Evolutionary conservation across 2,888 invertebrate genomes (phyloP).

Genomic region (Pollenia griseotomentosa): DNA sequence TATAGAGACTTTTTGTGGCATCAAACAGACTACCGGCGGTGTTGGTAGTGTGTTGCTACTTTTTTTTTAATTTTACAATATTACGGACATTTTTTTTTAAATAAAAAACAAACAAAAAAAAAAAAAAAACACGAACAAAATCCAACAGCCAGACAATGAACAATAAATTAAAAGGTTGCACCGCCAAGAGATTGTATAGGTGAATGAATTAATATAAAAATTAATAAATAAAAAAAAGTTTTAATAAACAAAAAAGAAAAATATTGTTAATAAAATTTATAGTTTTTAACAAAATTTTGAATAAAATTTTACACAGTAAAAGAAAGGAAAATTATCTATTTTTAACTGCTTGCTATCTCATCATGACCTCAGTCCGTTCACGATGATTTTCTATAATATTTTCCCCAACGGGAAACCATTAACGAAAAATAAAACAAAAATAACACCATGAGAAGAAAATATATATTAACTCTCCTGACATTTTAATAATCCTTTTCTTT

Average conservation of each 20-base stretch:
- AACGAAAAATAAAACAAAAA: conserved; percentile 28
- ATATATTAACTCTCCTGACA: conserved; percentile 61
- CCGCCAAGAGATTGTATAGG: conserved; percentile 29
- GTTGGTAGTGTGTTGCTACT: not conserved
- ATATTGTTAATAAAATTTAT: conserved; percentile 8
- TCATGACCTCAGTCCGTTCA: conserved; percentile 38
- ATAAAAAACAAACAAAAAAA: conserved; percentile 6
- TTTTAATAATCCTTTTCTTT: conserved; percentile 62
- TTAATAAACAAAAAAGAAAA: not conserved
- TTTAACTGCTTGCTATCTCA: conserved; percentile 2
- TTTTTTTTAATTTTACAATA: conserved; percentile 23
- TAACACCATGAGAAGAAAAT: conserved; percentile 18
- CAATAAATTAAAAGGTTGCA: conserved; percentile 64
- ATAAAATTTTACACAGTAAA: conserved; percentile 4
- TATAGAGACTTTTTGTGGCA: conserved; percentile 56
- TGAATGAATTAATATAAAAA: conserved; percentile 39
- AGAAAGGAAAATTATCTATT: not conserved
- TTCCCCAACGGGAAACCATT: conserved; percentile 40
- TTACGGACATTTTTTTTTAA: conserved; percentile 15
- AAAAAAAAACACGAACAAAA: conserved; percentile 40
- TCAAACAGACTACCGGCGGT: conserved; percentile 34
- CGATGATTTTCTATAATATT: not conserved
- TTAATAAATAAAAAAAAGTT: not conserved
- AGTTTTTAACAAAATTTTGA: conserved; percentile 35
- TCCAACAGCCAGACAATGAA: conserved; percentile 44